Conservation (phyloP, 2,113 vertebrate genomes). For the Gracilinanus agilis region DNA sequence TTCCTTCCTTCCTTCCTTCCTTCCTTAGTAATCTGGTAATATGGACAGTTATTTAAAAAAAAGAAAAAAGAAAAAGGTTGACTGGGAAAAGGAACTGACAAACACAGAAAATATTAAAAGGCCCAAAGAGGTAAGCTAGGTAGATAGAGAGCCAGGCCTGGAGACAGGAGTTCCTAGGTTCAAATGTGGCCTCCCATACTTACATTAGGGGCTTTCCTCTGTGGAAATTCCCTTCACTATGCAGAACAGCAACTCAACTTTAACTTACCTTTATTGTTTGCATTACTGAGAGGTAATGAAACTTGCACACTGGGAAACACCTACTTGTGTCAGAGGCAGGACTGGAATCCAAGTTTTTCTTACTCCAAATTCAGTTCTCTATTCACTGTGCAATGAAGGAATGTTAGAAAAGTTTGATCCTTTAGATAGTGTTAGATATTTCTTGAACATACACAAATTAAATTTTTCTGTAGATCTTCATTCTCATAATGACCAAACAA, state of each 20-base stretch:
- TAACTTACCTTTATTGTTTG: constrained; percentile 2
- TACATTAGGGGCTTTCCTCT: background rate
- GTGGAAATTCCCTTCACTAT: background rate
- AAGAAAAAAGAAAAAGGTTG: too few relatives aligned
- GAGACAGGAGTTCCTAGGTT: too few relatives aligned
- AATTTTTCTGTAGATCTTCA: background rate
- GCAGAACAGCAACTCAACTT: background rate
- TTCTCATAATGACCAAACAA: background rate
- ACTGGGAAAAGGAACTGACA: too few relatives aligned
- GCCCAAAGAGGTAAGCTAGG: too few relatives aligned
- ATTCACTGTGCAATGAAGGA: background rate
- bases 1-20: too few relatives aligned
- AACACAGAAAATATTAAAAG: too few relatives aligned
- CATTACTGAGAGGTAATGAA: constrained; percentile 20
- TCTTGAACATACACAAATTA: background rate
- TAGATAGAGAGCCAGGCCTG: too few relatives aligned
- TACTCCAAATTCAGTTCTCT: background rate
- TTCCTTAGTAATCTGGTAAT: too few relatives aligned
- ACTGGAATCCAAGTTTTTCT: background rate
- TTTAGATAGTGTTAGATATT: background rate
- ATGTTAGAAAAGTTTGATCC: background rate
- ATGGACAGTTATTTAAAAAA: too few relatives aligned
- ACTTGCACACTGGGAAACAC: background rate
- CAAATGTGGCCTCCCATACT: too few relatives aligned
- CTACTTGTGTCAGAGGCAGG: constrained; percentile 25